Conservation (phyloP, 2,888 invertebrate species). For the Tolmerus cingulatus region DNA sequence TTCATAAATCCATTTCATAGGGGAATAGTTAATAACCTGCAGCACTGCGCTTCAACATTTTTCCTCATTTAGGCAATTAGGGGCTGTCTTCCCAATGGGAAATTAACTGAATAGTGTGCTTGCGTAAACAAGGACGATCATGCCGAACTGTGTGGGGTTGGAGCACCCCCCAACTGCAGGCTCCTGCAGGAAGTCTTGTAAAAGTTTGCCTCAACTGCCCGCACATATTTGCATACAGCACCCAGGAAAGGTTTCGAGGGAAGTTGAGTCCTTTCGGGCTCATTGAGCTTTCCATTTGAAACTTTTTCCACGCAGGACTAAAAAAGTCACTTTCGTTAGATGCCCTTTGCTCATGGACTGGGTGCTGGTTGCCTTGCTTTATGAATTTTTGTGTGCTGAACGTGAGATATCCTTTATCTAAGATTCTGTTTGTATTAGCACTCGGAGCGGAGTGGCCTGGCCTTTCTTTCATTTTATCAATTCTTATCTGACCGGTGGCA, state of each 20-base stretch:
- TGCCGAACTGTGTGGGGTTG: background rate
- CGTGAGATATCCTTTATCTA: constrained; percentile 30
- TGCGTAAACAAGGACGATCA: background rate
- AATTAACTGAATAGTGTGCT: background rate
- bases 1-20: background rate
- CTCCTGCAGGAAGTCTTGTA: background rate
- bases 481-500: constrained; percentile 35
- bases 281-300: background rate
- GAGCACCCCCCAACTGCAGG: background rate
- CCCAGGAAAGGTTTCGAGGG: background rate
- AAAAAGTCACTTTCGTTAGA: background rate
- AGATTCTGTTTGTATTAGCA: constrained; percentile 35
- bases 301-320: background rate
- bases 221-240: background rate
- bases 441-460: background rate
- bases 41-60: background rate
- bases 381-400: constrained; percentile 42
- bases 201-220: background rate
- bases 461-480: constrained; percentile 27
- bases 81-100: background rate
- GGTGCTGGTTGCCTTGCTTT: background rate
- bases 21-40: background rate
- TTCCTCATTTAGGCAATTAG: background rate
- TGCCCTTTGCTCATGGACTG: background rate
- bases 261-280: background rate